A percentile compares a stretch with the other conserved stretches of the same genome.
Conservation (phyloP, 2,797 vertebrate species). For the Coregonus sp. region DNA sequence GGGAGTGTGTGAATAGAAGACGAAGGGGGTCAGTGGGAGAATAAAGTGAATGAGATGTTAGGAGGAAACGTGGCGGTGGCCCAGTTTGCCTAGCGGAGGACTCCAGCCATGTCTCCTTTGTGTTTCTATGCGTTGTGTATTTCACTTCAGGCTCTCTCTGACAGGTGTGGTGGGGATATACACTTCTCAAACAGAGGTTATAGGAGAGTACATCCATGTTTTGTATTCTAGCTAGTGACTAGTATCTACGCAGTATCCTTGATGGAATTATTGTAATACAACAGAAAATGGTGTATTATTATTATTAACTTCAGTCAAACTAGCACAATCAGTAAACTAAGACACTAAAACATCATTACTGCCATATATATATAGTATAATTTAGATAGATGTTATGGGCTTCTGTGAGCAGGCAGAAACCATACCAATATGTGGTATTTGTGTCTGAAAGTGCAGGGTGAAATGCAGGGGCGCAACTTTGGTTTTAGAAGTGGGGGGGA, state of each 20-base stretch:
- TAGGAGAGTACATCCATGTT: no score
- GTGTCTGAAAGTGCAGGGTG: slow-evolving; percentile 38
- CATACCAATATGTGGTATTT: not conserved
- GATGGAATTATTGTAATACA: no score
- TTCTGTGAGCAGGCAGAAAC: not conserved
- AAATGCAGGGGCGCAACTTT: slow-evolving; percentile 38
- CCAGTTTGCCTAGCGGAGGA: slow-evolving; percentile 51
- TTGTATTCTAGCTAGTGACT: no score
- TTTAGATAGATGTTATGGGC: not conserved
- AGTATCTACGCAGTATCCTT: slow-evolving; percentile 1
- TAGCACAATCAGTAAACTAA: no score
- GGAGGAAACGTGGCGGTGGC: slow-evolving; percentile 43
- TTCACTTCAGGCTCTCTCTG: no score
- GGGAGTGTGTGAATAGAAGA: slow-evolving; percentile 28
- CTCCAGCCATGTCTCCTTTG: slow-evolving; percentile 51
- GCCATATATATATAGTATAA: not conserved
- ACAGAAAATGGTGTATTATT: no score
- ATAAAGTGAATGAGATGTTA: slow-evolving; percentile 10
- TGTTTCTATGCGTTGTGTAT: no score
- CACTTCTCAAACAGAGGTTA: no score
- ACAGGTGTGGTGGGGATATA: no score
- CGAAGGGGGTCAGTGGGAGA: slow-evolving; percentile 11
- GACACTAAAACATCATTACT: no score
- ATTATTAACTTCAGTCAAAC: no score
- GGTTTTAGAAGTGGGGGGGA: no score